Conservation (phyloP, 2,888 invertebrate genomes). For the Drosophila merina region DNA sequence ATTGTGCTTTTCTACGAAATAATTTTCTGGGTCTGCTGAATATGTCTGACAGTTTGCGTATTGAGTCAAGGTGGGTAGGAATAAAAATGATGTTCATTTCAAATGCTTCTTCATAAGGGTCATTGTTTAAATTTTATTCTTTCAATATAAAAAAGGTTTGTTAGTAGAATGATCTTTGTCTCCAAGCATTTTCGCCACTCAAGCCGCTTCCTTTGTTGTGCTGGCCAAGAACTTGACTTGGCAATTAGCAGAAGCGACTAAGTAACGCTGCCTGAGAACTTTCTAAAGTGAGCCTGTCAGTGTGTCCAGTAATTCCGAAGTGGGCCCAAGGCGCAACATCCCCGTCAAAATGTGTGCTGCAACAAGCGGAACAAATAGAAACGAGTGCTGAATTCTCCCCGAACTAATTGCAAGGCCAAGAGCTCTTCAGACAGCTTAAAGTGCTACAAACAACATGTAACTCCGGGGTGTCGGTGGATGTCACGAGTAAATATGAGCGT, state of each 20-base stretch:
- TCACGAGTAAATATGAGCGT: slow-evolving; percentile 43
- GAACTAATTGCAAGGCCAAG: slow-evolving; percentile 79
- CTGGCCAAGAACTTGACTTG: slow-evolving; percentile 36
- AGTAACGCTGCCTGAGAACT: slow-evolving; percentile 38
- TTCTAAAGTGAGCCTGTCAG: slow-evolving; percentile 42
- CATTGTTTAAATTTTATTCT: neutral
- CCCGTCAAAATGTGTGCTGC: slow-evolving; percentile 48
- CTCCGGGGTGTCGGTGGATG: slow-evolving; percentile 8
- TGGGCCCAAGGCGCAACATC: slow-evolving; percentile 27
- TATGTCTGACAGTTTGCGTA: neutral
- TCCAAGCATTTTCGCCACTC: slow-evolving; percentile 3
- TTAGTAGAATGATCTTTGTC: neutral
- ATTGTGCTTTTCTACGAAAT: neutral
- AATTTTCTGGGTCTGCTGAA: neutral
- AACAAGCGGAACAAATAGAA: slow-evolving; percentile 49
- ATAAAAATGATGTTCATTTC: neutral
- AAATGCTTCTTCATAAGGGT: neutral
- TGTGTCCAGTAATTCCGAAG: slow-evolving; percentile 47
- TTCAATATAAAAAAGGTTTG: neutral
- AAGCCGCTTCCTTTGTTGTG: neutral
- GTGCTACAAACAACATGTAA: slow-evolving; percentile 44
- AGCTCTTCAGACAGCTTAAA: slow-evolving; percentile 65
- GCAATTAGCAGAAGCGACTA: slow-evolving; percentile 62
- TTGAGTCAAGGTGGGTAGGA: neutral
- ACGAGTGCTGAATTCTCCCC: slow-evolving; percentile 31